phyloP scores from a whole-genome alignment of 2,888 invertebrate genomes.

The Habroteleia sp. region DNA sequence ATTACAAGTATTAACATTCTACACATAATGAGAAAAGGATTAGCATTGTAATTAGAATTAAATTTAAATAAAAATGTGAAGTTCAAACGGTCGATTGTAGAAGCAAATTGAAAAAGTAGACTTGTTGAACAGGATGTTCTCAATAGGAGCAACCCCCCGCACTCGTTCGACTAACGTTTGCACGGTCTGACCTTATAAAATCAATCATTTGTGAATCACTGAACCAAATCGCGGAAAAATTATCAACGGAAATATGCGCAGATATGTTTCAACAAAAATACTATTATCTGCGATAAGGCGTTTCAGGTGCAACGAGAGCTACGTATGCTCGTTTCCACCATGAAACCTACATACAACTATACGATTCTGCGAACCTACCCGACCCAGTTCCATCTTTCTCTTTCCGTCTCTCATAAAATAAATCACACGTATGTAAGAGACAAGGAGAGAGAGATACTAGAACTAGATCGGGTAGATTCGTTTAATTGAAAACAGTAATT shows the following conservation, averaged over 20 bases:
- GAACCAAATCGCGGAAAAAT: conserved; percentile 45
- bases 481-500: conserved; percentile 31
- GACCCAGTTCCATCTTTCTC: no score
- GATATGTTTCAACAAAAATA: conserved; percentile 43
- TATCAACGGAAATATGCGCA: conserved; percentile 33
- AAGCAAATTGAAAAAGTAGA: conserved; percentile 43
- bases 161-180: conserved; percentile 9
- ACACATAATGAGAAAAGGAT: conserved; percentile 10
- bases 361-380: no score
- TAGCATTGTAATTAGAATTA: conserved; percentile 19
- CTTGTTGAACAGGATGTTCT: conserved; percentile 54
- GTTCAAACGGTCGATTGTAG: conserved; percentile 22
- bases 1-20: neutral
- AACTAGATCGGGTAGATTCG: no score
- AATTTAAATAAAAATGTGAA: conserved; percentile 37
- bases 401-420: no score
- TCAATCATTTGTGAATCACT: conserved; percentile 48
- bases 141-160: conserved; percentile 40
- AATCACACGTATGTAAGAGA: no score
- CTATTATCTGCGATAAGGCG: conserved; percentile 44
- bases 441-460: no score
- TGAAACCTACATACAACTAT: conserved; percentile 24
- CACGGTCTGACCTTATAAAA: conserved; percentile 47
- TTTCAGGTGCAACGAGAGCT: conserved; percentile 29
- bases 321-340: conserved; percentile 1